A percentile compares a stretch with the other conserved stretches of the same genome.
phyloP scores from a whole-genome alignment of 2,888 invertebrate species.

The Schizaphis graminum region DNA sequence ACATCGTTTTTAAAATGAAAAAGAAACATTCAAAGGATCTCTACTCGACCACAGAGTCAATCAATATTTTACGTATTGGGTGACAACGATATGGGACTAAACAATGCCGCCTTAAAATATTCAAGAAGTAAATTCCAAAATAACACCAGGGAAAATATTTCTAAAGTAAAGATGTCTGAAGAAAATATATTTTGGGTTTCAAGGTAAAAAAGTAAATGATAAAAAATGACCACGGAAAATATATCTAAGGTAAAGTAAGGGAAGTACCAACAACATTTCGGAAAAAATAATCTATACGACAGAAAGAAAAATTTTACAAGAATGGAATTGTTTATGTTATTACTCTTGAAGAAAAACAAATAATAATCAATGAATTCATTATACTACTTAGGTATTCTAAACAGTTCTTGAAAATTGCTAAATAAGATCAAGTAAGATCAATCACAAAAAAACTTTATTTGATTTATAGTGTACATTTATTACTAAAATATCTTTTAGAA shows the following conservation, averaged over 20 bases:
- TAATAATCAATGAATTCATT: not conserved
- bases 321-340: not conserved
- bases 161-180: not conserved
- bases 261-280: not conserved
- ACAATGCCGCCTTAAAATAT: not conserved
- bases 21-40: conserved; percentile 51
- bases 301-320: too few species aligned
- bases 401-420: not conserved
- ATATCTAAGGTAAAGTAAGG: not conserved
- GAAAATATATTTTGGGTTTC: not conserved
- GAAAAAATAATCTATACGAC: not conserved
- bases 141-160: not conserved
- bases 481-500: not conserved
- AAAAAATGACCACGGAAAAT: not conserved
- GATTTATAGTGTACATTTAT: not conserved
- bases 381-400: not conserved
- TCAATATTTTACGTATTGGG: not conserved
- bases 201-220: not conserved
- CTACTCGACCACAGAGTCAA: conserved; percentile 8
- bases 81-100: not conserved
- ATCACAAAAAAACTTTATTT: not conserved
- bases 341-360: not conserved
- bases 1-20: not conserved
- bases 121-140: not conserved
- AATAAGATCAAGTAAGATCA: not conserved